phyloP scores from a whole-genome alignment of 2,797 vertebrate species.

The Sardinella longiceps region DNA sequence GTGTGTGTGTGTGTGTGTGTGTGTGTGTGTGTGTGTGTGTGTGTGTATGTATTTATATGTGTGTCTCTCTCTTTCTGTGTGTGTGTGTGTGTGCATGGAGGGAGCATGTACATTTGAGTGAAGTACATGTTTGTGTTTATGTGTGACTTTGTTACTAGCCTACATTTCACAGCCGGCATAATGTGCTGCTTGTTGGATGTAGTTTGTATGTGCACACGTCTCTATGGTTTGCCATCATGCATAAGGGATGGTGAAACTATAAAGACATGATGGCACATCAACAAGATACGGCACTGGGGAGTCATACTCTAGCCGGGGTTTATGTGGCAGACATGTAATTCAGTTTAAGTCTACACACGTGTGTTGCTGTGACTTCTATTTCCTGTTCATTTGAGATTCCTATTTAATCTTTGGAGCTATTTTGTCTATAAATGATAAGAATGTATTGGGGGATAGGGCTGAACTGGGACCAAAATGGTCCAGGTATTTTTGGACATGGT shows the following conservation, averaged over 20 bases:
- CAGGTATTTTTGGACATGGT: too few relatives aligned
- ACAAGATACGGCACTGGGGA: neutral
- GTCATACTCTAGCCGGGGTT: neutral
- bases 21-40: conserved; percentile 12
- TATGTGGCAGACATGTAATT: neutral
- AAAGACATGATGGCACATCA: neutral
- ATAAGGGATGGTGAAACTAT: neutral
- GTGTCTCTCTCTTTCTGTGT: too few relatives aligned
- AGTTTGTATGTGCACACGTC: neutral
- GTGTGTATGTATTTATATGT: neutral
- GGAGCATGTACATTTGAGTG: neutral
- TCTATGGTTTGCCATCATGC: neutral
- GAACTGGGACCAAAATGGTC: too few relatives aligned
- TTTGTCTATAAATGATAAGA: neutral
- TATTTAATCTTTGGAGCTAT: too few relatives aligned
- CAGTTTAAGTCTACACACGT: neutral
- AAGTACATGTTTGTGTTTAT: neutral
- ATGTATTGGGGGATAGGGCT: too few relatives aligned
- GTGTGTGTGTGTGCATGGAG: neutral
- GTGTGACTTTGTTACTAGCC: neutral
- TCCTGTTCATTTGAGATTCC: neutral
- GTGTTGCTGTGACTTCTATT: too few relatives aligned
- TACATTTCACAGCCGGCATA: neutral
- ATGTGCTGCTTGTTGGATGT: neutral
- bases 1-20: neutral